Conservation (phyloP, 2,797 vertebrate species). For the Ctenosaura bakeri region DNA sequence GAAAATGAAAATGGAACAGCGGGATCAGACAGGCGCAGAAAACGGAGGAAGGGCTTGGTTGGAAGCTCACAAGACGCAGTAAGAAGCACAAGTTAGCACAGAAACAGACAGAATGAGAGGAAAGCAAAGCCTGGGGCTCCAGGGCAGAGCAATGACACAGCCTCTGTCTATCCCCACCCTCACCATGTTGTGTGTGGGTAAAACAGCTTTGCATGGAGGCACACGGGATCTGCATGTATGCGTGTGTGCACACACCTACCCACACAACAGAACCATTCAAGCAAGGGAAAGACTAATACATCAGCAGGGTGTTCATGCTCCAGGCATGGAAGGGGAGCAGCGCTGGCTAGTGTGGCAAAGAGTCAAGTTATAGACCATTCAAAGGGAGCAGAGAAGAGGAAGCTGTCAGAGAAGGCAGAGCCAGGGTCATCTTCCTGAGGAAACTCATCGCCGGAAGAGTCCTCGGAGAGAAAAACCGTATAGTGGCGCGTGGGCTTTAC, state of each 20-base stretch:
- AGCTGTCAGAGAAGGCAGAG: constrained; percentile 93
- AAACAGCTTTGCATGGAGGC: not conserved
- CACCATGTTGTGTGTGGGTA: not conserved
- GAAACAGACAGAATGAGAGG: not conserved
- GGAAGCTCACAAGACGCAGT: not conserved
- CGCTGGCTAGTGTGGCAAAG: constrained; percentile 56
- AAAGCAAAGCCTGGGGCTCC: not conserved
- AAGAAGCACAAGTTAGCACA: not conserved
- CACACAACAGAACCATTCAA: constrained; percentile 56
- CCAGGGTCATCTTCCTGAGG: constrained; percentile 89
- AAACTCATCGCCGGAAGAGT: constrained; percentile 95
- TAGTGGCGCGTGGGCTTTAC: constrained; percentile 94
- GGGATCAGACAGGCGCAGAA: not conserved
- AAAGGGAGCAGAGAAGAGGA: constrained; percentile 95
- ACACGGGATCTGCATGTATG: constrained; percentile 31
- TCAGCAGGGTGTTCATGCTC: constrained; percentile 1
- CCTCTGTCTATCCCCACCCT: not conserved
- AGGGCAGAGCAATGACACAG: not conserved
- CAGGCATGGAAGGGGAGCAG: constrained; percentile 31
- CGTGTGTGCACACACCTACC: not conserved
- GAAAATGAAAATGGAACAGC: not conserved
- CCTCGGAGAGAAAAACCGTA: constrained; percentile 97
- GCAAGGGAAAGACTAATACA: constrained; percentile 50
- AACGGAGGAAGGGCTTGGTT: not conserved
- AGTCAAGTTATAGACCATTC: constrained; percentile 91